These are phyloP conservation scores for Molanna angustata DNA, from an alignment of 2,888 invertebrate species.

Conservation along the genomic window DNA sequence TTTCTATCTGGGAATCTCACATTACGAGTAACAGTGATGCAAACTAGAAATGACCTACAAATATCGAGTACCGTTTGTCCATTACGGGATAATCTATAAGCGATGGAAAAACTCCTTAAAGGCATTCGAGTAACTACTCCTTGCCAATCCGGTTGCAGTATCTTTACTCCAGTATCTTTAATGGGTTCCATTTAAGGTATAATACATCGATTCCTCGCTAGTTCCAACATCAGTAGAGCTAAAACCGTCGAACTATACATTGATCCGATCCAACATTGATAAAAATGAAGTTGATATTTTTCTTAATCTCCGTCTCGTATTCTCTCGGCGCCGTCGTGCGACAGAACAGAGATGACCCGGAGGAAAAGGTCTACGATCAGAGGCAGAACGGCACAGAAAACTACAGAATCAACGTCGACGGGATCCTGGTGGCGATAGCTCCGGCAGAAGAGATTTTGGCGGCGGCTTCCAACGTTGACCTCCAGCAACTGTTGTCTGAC, in stretches of 20 bases:
- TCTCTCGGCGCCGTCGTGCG: conserved; percentile 39
- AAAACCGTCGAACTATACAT: conserved; percentile 19
- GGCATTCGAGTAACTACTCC: conserved; percentile 18
- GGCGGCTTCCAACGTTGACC: conserved; percentile 50
- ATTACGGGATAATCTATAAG: conserved; percentile 13
- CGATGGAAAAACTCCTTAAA: conserved; percentile 21
- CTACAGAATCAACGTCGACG: conserved; percentile 66
- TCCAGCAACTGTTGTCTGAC: conserved; percentile 43
- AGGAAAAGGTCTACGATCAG: conserved; percentile 60
- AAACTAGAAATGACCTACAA: no score
- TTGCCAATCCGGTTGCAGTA: conserved; percentile 22
- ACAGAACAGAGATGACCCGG: no score
- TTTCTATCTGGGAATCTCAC: conserved; percentile 26
- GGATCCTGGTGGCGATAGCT: conserved; percentile 63
- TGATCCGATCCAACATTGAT: not conserved
- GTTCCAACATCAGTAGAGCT: conserved; percentile 20
- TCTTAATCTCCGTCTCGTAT: conserved; percentile 31
- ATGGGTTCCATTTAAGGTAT: conserved; percentile 13
- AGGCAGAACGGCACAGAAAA: conserved; percentile 78
- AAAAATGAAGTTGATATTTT: conserved; percentile 8
- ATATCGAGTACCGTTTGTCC: conserved; percentile 25
- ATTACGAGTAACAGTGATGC: conserved; percentile 11
- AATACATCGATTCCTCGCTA: conserved; percentile 21
- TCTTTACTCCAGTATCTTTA: conserved; percentile 3
- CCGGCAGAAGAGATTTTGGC: conserved; percentile 60